phyloP scores from a whole-genome alignment of 2,888 invertebrate species.

The Drosophila trichaetosa region DNA sequence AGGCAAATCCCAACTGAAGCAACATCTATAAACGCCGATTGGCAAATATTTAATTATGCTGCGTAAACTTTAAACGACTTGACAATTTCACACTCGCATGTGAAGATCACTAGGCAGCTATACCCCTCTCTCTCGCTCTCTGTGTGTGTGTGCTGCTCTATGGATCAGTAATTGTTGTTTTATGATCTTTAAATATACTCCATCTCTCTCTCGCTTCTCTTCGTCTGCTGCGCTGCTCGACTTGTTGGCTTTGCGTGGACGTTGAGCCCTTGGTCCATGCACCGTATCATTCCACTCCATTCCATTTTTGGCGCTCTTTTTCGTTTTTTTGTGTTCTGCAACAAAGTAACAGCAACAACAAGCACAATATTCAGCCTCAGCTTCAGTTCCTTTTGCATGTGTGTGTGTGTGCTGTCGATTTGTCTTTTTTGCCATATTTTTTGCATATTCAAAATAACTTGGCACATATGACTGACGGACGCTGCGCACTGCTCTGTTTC shows the following conservation, averaged over 20 bases:
- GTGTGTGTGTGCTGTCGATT: slow-evolving; percentile 19
- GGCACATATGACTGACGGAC: slow-evolving; percentile 74
- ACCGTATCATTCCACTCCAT: slow-evolving; percentile 31
- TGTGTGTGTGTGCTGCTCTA: slow-evolving; percentile 17
- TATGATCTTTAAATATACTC: slow-evolving; percentile 77
- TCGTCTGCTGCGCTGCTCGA: slow-evolving; percentile 54
- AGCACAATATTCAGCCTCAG: slow-evolving; percentile 56
- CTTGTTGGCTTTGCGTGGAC: slow-evolving; percentile 73
- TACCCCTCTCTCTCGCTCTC: slow-evolving; percentile 3
- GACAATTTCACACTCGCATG: slow-evolving; percentile 79
- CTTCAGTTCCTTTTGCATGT: slow-evolving; percentile 36
- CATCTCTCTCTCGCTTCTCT: slow-evolving; percentile 19
- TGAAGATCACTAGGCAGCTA: slow-evolving; percentile 60
- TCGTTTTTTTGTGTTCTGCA: slow-evolving; percentile 61
- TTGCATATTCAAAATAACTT: slow-evolving; percentile 80
- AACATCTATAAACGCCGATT: slow-evolving; percentile 79
- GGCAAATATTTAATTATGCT: slow-evolving; percentile 79
- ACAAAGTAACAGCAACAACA: slow-evolving; percentile 72
- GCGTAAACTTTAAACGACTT: slow-evolving; percentile 81
- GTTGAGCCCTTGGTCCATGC: slow-evolving; percentile 63
- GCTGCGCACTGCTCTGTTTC: slow-evolving; percentile 55
- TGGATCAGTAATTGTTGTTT: slow-evolving; percentile 70
- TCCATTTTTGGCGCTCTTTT: slow-evolving; percentile 25
- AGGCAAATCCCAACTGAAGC: slow-evolving; percentile 37
- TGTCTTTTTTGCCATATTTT: slow-evolving; percentile 65